phyloP scores from a whole-genome alignment of 2,113 vertebrate species.

The Podarcis cretensis region DNA sequence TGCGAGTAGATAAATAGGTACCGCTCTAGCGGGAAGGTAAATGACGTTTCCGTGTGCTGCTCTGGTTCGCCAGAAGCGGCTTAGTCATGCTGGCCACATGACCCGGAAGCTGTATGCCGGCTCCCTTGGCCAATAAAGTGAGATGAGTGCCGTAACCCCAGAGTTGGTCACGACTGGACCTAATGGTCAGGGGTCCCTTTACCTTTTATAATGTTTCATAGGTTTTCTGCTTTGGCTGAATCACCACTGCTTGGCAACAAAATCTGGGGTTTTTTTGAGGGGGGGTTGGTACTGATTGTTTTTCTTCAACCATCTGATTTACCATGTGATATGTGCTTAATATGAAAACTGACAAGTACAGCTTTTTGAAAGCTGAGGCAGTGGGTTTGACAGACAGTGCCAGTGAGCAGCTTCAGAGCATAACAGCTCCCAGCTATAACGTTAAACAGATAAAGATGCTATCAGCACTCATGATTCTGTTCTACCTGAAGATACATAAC shows the following conservation, averaged over 20 bases:
- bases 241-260: too few species aligned
- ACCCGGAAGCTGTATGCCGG: too few species aligned
- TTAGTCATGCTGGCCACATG: too few species aligned
- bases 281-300: background rate
- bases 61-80: too few species aligned
- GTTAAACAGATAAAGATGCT: background rate
- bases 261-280: conserved; percentile 6
- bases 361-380: background rate
- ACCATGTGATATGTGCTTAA: background rate
- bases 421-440: background rate
- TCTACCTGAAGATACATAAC: background rate
- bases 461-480: background rate
- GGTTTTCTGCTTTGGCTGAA: conserved; percentile 8
- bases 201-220: background rate
- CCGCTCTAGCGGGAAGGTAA: too few species aligned
- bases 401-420: background rate
- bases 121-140: too few species aligned
- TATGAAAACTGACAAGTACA: background rate
- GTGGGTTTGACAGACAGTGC: background rate
- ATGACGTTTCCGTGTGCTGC: too few species aligned
- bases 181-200: too few species aligned
- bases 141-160: too few species aligned
- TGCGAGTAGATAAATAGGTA: too few species aligned
- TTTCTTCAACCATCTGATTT: conserved; percentile 24
- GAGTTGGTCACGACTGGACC: too few species aligned